Evolutionary conservation across 2,888 invertebrate species (phyloP).

Genomic region (Harmothoe impar): DNA sequence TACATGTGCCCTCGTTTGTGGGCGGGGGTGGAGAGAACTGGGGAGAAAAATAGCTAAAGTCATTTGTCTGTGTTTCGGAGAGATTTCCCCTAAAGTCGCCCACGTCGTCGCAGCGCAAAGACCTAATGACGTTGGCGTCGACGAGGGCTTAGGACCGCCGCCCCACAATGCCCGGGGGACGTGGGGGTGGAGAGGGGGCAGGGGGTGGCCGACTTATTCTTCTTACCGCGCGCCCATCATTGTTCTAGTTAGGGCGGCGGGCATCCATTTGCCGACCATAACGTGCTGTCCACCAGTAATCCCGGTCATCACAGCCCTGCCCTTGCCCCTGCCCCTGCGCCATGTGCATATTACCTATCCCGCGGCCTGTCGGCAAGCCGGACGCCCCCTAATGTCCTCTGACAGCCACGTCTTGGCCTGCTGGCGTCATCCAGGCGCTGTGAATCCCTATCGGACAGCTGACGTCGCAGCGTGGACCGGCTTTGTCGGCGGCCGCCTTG

Average conservation of each 20-base stretch:
- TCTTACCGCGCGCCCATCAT: constrained; percentile 13
- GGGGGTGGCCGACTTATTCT: background rate
- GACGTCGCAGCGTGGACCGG: constrained; percentile 15
- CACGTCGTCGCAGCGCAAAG: constrained; percentile 3
- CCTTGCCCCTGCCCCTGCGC: background rate
- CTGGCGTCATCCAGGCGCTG: background rate
- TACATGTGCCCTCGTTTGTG: no score
- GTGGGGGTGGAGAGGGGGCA: background rate
- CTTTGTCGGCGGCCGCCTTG: constrained; percentile 24
- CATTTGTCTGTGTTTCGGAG: constrained; percentile 50
- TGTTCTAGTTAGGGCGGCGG: constrained; percentile 51
- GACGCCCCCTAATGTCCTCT: background rate
- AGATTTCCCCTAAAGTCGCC: constrained; percentile 1
- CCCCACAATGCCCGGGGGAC: constrained; percentile 45
- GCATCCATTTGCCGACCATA: constrained; percentile 26
- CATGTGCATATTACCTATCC: background rate
- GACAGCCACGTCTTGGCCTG: background rate
- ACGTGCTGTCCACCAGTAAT: constrained; percentile 34
- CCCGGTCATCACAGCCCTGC: background rate
- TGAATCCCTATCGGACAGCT: background rate
- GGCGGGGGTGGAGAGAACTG: background rate
- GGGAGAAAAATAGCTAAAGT: constrained; percentile 15
- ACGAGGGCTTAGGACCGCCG: constrained; percentile 34
- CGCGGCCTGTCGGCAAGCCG: background rate
- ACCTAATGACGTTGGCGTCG: constrained; percentile 44